Percentiles rank a stretch among this genome's conserved stretches.
These are phyloP conservation scores for Rhaphigaster nebulosa DNA, from an alignment of 2,888 invertebrate species.

Conservation along the genomic window DNA sequence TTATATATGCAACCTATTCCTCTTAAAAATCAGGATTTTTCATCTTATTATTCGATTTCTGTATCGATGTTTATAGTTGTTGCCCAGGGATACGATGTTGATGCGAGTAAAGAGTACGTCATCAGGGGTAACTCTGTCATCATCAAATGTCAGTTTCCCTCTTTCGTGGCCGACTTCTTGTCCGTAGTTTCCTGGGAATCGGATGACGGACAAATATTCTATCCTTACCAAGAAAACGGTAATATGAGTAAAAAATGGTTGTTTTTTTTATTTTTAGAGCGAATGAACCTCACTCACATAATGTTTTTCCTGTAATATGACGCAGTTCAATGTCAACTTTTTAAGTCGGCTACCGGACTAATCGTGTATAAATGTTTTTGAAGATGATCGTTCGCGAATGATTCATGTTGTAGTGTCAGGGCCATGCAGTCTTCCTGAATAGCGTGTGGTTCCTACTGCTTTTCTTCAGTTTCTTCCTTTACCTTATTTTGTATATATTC, in stretches of 20 bases:
- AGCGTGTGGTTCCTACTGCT: too few relatives aligned
- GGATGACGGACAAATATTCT: conserved; percentile 81
- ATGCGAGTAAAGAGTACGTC: conserved; percentile 90
- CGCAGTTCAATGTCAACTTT: too few relatives aligned
- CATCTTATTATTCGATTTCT: neutral
- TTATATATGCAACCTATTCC: too few relatives aligned
- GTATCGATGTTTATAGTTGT: conserved; percentile 75
- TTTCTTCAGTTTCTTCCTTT: too few relatives aligned
- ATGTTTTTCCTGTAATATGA: too few relatives aligned
- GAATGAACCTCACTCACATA: conserved; percentile 54
- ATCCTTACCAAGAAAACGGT: conserved; percentile 69
- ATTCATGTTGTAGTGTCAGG: too few relatives aligned
- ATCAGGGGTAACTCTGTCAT: conserved; percentile 91
- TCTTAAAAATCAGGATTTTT: neutral
- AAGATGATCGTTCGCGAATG: too few relatives aligned
- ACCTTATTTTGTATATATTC: too few relatives aligned
- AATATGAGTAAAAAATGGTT: neutral
- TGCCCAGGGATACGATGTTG: conserved; percentile 84
- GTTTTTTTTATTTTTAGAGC: too few relatives aligned
- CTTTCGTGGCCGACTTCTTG: conserved; percentile 94
- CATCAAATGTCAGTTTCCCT: conserved; percentile 90
- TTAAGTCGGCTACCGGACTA: too few relatives aligned
- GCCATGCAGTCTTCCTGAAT: too few relatives aligned
- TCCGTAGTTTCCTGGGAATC: conserved; percentile 89
- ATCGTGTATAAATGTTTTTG: too few relatives aligned